phyloP scores from a whole-genome alignment of 2,113 vertebrate genomes.

The Pelvicachromis taeniatus region DNA sequence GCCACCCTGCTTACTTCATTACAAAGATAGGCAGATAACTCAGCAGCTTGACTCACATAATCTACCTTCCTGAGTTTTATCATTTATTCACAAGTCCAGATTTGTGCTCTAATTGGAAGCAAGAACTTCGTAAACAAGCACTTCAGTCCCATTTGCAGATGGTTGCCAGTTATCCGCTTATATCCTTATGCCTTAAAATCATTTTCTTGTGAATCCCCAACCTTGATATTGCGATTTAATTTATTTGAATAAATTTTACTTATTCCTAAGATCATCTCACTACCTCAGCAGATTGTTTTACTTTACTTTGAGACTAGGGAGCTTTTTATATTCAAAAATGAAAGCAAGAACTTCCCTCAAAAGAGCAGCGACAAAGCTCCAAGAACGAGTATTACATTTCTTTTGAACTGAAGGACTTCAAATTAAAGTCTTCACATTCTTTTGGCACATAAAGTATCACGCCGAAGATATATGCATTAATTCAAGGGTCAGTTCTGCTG shows the following conservation, averaged over 20 bases:
- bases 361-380: neutral
- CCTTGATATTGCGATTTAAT: neutral
- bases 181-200: neutral
- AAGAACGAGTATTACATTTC: neutral
- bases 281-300: neutral
- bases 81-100: slow-evolving; percentile 11
- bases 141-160: neutral
- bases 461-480: neutral
- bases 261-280: neutral
- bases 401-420: neutral
- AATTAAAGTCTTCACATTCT: neutral
- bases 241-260: neutral
- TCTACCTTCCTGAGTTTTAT: slow-evolving; percentile 10
- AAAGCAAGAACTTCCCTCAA: neutral
- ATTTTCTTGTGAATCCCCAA: neutral
- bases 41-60: slow-evolving; percentile 9
- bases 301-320: neutral
- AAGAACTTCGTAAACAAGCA: neutral
- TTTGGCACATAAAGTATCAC: neutral
- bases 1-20: slow-evolving; percentile 60
- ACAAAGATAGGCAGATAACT: slow-evolving; percentile 36
- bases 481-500: slow-evolving; percentile 28
- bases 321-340: neutral
- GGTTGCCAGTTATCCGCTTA: neutral
- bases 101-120: slow-evolving; percentile 17